Evolutionary conservation across 2,888 invertebrate species (phyloP), one percentile per base, ranked within the genome.

Genomic region (Cremastobaeus sp.): DNA sequence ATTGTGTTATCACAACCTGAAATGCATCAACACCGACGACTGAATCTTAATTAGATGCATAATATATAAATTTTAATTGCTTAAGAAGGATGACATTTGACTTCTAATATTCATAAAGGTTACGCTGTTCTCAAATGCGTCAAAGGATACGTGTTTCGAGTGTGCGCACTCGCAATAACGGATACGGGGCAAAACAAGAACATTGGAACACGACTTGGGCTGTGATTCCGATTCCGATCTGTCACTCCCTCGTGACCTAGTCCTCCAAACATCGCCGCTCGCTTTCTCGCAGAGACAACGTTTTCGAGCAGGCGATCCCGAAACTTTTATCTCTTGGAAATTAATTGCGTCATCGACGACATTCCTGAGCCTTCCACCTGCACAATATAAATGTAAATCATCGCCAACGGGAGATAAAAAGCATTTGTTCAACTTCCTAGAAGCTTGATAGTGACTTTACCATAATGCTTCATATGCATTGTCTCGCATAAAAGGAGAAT

Each of bases 201-300:
- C 34, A 39, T 21, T 30, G 20, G 50, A 54, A 70, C 74, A 76
- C 72, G 69, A 74, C 52, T 52, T 55, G 69, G 65, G 60, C 39
- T 54, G 64, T 64, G 43, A 60, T 50, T 48, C 12, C 41, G 70
- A 70, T 60, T 39, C 32, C 39, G 69, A 78, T 76, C 78, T 73
- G 76, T 78, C 76, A 76, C 72, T 74, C 74, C 72, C 65, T 55
- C 64, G 70, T 76, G 78, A 77, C 77, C 76, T 30, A 70, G 71
- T 74, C 57, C 32, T 28, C 35, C 12, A 25, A 21, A 37, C 68
- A 65, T 72, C 62, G 47, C 66, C 48, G 30, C 28, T 60, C 70
- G 65, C 77, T 73, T 76, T 69, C 76, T 64, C 66, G 54, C 32
- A 52, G 48, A 52, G 59, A 30, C 28, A 28, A 17, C 17, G 45